Evolutionary conservation across 2,888 invertebrate genomes (phyloP), one percentile per base, ranked within the genome.

Genomic region (Pristionchus maxplancki): DNA sequence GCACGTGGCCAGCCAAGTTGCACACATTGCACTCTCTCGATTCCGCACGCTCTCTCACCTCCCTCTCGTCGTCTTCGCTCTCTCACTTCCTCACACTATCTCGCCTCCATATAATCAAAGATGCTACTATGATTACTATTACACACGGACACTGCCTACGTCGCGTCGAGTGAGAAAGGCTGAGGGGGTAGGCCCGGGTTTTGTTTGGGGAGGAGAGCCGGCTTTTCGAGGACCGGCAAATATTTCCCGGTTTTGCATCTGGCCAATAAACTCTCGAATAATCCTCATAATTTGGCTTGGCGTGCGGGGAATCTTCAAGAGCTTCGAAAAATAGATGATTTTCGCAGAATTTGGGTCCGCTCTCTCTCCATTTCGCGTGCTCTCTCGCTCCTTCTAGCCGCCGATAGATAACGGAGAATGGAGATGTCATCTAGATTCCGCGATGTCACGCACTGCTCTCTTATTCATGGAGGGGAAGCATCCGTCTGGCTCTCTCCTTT

Each of bases 121-220:
- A 40, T 74, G 28, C 74, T 40, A 40, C 74, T 74, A 74, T 74
- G 74, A 74, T 74, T 74, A 40, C 74, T 74, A 74, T 74, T 74
- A 74, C 74, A 74, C 74, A 15, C 9, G 31, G 17, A 71, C 24
- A 4, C 64, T 11, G n/a, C n/a, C 64, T 67, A 31, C 67, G 31
- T 67, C 67, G 31, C 6, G 31, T 67, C 67, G 31, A 1, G 31
- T 9, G 44, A 44, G 44, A 44, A 44, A 8, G 53, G 53, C 53
- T 44, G 53, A 48, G 48, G 50, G 50, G 50, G 50, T 50, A 50
- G 50, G 50, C 50, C 50, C 50, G 50, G 58, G 24, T 58, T n/a
- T 58, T 58, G 58, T 58, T 67, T 67, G 31, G 13, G 28, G 24
- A 20, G 9, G 11, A 9, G 58, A 58, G 34, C 64, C 64, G 64